These are phyloP conservation scores for Zaprionus capensis DNA, from an alignment of 1,140 invertebrate species.

Conservation along the genomic window DNA sequence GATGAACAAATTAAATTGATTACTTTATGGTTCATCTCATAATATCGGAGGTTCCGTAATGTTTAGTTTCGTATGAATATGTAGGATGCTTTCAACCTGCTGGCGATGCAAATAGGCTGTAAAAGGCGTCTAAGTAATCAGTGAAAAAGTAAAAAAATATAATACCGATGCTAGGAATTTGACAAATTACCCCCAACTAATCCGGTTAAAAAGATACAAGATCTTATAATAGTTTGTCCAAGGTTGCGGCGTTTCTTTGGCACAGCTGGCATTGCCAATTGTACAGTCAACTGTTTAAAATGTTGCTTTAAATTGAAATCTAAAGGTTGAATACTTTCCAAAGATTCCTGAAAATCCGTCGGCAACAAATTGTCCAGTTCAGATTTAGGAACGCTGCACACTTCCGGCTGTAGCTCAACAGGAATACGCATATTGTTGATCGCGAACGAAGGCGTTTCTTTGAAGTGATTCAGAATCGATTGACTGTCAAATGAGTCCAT, in stretches of 20 bases:
- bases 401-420: conserved; percentile 6
- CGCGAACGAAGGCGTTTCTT: not conserved
- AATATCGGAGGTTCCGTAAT: not conserved
- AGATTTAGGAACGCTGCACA: not conserved
- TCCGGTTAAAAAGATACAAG: not conserved
- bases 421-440: conserved; percentile 12
- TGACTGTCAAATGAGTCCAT: not conserved
- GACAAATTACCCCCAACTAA: conserved; percentile 8
- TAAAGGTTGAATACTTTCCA: not conserved
- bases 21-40: not conserved
- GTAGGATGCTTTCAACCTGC: conserved; percentile 1
- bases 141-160: not conserved
- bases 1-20: not conserved
- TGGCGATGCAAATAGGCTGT: conserved; percentile 17
- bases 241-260: not conserved
- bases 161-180: not conserved
- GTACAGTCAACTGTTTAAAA: conserved; percentile 4
- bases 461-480: conserved; percentile 22
- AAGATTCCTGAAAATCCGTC: not conserved
- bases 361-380: conserved; percentile 7
- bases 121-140: not conserved
- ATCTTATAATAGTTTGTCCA: not conserved
- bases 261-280: not conserved
- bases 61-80: conserved; percentile 15
- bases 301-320: not conserved